phyloP scores from a whole-genome alignment of 2,888 invertebrate species.

The Tigriopus californicus region DNA sequence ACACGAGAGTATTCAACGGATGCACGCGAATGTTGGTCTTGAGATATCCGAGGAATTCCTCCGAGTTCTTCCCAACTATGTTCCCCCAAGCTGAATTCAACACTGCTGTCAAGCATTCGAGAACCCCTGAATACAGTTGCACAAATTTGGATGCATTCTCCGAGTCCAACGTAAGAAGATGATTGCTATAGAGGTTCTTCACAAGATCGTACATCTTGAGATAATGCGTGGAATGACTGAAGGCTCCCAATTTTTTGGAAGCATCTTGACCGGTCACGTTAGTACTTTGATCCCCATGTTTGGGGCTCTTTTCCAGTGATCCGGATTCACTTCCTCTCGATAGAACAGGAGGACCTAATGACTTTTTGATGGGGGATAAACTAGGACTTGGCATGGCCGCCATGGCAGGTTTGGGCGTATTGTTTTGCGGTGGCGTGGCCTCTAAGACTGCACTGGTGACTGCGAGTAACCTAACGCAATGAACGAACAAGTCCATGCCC shows the following conservation, averaged over 20 bases:
- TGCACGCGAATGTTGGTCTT: constrained; percentile 48
- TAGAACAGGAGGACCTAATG: too few species aligned
- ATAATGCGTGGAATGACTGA: constrained; percentile 48
- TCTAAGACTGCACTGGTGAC: too few species aligned
- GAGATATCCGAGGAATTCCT: constrained; percentile 57
- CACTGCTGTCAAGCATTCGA: background rate
- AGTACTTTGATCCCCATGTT: background rate
- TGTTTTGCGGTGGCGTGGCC: too few species aligned
- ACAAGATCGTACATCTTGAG: constrained; percentile 63
- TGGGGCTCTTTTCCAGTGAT: too few species aligned
- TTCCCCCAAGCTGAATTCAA: background rate
- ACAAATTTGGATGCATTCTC: background rate
- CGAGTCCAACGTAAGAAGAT: constrained; percentile 24
- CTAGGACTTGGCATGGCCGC: too few species aligned
- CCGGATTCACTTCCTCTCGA: too few species aligned
- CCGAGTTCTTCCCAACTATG: constrained; percentile 50
- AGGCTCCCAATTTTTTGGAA: constrained; percentile 22
- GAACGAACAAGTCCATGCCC: too few species aligned
- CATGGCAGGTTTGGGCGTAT: too few species aligned
- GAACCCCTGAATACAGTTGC: background rate
- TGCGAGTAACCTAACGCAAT: too few species aligned
- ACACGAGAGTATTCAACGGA: constrained; percentile 46
- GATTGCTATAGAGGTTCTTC: constrained; percentile 62
- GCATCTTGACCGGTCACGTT: background rate
- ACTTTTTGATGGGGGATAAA: too few species aligned